Base-by-base conservation (phyloP, 2,888 invertebrate species). In the Pollenia labialis region DNA sequence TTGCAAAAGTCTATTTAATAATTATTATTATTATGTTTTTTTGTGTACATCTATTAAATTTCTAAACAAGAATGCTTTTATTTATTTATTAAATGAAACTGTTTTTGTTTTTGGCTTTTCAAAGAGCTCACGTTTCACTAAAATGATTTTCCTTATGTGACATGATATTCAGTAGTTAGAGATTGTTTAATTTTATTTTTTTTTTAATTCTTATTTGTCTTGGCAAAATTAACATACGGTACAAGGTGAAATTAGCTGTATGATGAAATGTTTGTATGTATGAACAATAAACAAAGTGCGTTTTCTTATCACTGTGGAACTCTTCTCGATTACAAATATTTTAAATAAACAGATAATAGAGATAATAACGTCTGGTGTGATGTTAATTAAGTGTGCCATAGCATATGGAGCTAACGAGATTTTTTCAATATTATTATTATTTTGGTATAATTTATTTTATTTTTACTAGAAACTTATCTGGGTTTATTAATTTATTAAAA, bases 241-340 rank as follows among this genome's bases (percentile, higher is more conserved):
- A 68, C 44, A 68, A 68, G 81, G 81, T 60, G 16, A 58, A 56
- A 46, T 48, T 56, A 6, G 56, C 40, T n/a, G 18, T 11, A 23
- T 32, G 32, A 32, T 32, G 32, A 32, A 32, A 32, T 32, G 32
- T 32, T 32, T 32, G 32, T 32, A 32, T 32, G 32, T 32, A 11
- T 10, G 10, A 44, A 16, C 11, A 62, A 10, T 10, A 62, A 62
- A 40, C 16, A 14, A 11, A 32, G 58, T 46, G 23, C 46, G 16
- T 56, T 77, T 56, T 58, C 69, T 79, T 79, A 79, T 79, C 79
- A 42, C 9, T 46, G 23, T 44, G 11, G 23, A 62, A 58, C 10
- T 7, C 9, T 44, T 12, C 44, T 71, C 8, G 11, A 46, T 16
- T 44, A 11, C 7, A 62, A 52, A 52, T 10, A 62, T 42, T 12